Evolutionary conservation across 2,797 vertebrate genomes (phyloP).

Genomic region (Selene dorsalis): DNA sequence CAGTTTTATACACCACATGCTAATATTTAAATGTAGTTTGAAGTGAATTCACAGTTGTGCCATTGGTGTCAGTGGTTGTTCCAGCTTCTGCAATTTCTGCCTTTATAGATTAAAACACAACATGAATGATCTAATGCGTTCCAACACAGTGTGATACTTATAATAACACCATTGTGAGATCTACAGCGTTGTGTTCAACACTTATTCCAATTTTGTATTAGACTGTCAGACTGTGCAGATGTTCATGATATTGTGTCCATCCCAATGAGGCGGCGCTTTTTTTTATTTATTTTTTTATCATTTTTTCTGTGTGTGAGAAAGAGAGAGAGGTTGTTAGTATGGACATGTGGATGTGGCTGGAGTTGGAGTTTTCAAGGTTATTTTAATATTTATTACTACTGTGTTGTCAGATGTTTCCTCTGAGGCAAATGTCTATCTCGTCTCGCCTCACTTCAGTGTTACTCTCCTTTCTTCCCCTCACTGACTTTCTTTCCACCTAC

Average conservation of each 20-base stretch:
- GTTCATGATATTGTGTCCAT: not conserved
- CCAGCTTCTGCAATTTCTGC: not conserved
- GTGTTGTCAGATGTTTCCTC: slow-evolving; percentile 36
- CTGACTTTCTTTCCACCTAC: not conserved
- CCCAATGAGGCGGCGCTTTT: too few relatives aligned
- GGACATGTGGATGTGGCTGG: slow-evolving; percentile 26
- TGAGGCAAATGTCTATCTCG: slow-evolving; percentile 4
- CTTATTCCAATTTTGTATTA: not conserved
- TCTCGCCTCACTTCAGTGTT: slow-evolving; percentile 17
- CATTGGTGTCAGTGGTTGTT: not conserved
- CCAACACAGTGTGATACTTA: not conserved
- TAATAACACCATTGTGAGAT: not conserved
- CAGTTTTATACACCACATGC: not conserved
- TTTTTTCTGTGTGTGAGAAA: slow-evolving; percentile 16
- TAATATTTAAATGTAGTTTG: not conserved
- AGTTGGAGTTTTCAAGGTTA: slow-evolving; percentile 55
- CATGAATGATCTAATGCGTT: not conserved
- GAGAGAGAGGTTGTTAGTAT: not conserved
- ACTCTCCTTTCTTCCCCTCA: slow-evolving; percentile 1
- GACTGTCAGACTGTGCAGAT: not conserved
- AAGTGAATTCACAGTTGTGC: not conserved
- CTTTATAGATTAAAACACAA: not conserved
- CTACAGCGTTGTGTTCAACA: not conserved
- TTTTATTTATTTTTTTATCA: slow-evolving; percentile 18
- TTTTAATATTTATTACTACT: slow-evolving; percentile 58